phyloP scores from a whole-genome alignment of 1,140 invertebrate species.

The Trigoniulus corallinus region DNA sequence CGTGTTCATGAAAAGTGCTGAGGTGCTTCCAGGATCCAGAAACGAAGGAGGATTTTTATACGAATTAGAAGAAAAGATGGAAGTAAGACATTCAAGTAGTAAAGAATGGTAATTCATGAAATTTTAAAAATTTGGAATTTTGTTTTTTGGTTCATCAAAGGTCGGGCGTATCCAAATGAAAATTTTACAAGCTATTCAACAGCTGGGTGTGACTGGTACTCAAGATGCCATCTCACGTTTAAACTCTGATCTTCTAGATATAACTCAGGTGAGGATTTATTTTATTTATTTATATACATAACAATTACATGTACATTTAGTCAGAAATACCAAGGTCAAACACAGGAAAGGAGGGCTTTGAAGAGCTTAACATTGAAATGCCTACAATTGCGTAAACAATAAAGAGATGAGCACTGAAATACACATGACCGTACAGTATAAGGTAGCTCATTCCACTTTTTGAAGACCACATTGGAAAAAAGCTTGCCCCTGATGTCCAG shows the following conservation, averaged over 20 bases:
- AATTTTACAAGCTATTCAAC: constrained; percentile 43
- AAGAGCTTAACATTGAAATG: no score
- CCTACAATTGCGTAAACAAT: no score
- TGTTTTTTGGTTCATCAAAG: constrained; percentile 18
- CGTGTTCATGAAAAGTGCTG: constrained; percentile 79
- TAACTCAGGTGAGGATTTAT: constrained; percentile 35
- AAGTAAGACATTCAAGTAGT: constrained; percentile 25
- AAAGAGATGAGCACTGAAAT: no score
- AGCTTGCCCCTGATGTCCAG: no score
- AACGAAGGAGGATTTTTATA: constrained; percentile 59
- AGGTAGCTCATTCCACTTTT: no score
- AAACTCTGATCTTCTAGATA: constrained; percentile 36
- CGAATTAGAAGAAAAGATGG: constrained; percentile 84
- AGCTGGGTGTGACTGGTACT: constrained; percentile 23
- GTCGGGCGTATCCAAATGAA: constrained; percentile 56
- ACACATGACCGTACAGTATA: no score
- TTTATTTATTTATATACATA: neutral
- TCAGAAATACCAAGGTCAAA: neutral
- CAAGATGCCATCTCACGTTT: constrained; percentile 27
- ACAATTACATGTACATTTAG: constrained; percentile 6
- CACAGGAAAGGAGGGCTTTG: no score
- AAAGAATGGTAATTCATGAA: neutral
- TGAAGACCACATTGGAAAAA: no score
- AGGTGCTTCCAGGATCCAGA: constrained; percentile 42
- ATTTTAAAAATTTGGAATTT: neutral